These are phyloP conservation scores for Epirrita christyi DNA, from an alignment of 2,888 invertebrate species.

Conservation along the genomic window DNA sequence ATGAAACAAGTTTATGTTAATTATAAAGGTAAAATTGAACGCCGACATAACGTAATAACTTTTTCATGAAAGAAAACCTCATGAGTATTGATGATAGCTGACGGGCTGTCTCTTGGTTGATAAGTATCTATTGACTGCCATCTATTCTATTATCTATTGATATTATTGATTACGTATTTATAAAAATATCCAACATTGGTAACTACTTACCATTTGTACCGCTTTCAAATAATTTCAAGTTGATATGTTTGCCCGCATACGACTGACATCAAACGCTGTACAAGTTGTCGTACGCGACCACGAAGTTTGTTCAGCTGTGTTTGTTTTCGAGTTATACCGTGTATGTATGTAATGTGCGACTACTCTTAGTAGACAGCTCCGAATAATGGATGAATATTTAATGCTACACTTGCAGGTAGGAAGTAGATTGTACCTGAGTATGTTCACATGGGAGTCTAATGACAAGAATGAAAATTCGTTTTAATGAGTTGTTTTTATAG, in stretches of 20 bases:
- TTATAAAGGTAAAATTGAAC: no score
- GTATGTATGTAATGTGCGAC: conserved; percentile 6
- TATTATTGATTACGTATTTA: no score
- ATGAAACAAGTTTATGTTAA: background rate
- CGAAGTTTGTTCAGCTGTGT: conserved; percentile 33
- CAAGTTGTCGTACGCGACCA: conserved; percentile 6
- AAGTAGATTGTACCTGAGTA: background rate
- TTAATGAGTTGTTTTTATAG: no score
- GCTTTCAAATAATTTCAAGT: background rate
- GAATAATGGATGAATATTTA: background rate
- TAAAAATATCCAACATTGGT: no score
- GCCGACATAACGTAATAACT: no score
- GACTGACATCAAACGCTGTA: background rate
- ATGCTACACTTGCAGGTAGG: background rate
- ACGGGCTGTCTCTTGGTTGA: no score
- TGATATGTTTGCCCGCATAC: background rate
- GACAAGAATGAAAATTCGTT: no score
- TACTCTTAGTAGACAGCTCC: background rate
- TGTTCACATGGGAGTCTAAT: no score
- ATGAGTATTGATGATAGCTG: no score
- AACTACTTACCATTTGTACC: background rate
- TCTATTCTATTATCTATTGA: no score
- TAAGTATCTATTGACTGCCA: no score
- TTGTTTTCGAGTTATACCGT: conserved; percentile 35
- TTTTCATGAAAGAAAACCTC: no score